Percentiles rank a stretch among this genome's conserved stretches.
These are phyloP conservation scores for Petrocephalus schoutedeni DNA, from an alignment of 2,797 vertebrate species.

Conservation along the genomic window DNA sequence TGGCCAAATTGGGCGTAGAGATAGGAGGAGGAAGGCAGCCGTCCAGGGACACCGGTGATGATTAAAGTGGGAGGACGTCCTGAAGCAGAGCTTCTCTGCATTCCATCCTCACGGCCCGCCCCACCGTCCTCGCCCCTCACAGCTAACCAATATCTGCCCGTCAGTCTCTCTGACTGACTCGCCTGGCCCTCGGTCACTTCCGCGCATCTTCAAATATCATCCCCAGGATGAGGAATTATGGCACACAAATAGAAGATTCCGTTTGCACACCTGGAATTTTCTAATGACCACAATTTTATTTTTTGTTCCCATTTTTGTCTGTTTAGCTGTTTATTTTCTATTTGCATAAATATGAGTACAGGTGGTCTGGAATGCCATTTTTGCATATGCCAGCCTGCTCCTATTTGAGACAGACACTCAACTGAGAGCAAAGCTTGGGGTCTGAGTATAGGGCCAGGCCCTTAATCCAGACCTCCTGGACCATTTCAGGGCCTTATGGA, in stretches of 20 bases:
- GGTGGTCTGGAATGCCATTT: not conserved
- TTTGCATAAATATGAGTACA: not conserved
- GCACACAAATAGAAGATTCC: not conserved
- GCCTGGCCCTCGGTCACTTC: not conserved
- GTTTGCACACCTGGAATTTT: not conserved
- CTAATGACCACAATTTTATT: not conserved
- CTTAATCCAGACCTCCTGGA: not conserved
- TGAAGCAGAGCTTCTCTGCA: not conserved
- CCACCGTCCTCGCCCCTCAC: not conserved
- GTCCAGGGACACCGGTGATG: slow-evolving; percentile 25
- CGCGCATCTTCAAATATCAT: not conserved
- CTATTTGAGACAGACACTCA: not conserved
- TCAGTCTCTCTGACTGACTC: not conserved
- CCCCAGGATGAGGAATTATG: not conserved
- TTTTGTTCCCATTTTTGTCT: not conserved
- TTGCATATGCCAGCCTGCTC: not conserved
- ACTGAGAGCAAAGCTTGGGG: too few relatives aligned
- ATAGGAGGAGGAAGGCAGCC: slow-evolving; percentile 20
- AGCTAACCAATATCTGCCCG: not conserved
- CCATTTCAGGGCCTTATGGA: not conserved
- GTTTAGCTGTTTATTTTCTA: not conserved
- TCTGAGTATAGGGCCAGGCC: too few relatives aligned
- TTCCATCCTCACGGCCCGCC: not conserved
- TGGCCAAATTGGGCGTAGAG: slow-evolving; percentile 36
- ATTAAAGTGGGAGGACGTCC: slow-evolving; percentile 30